Conservation (phyloP, 2,113 vertebrate species). For the Charadrius vociferus region DNA sequence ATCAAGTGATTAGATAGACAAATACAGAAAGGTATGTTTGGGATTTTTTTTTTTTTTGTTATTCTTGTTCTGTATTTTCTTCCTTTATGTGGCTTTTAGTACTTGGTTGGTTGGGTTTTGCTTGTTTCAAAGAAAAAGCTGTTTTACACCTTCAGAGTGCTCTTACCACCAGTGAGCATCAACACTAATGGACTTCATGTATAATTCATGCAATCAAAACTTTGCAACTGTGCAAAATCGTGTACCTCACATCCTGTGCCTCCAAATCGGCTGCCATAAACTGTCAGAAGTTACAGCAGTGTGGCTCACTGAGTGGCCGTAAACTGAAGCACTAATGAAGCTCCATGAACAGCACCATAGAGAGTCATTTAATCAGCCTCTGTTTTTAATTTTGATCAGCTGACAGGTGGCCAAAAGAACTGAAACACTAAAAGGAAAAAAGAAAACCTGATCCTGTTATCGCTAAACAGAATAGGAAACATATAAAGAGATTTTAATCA, state of each 20-base stretch:
- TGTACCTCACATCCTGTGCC: conserved; percentile 58
- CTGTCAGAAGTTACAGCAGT: conserved; percentile 59
- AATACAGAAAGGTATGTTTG: background rate
- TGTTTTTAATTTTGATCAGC: conserved; percentile 61
- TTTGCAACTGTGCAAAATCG: conserved; percentile 70
- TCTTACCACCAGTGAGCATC: background rate
- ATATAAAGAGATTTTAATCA: conserved; percentile 53
- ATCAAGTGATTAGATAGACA: background rate
- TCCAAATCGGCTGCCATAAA: conserved; percentile 57
- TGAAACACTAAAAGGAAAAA: background rate
- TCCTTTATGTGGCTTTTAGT: background rate
- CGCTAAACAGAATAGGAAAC: background rate
- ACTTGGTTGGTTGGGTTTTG: background rate
- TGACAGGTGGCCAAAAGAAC: conserved; percentile 67
- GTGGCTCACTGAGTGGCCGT: conserved; percentile 40
- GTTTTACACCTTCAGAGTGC: conserved; percentile 36
- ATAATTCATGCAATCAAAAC: conserved; percentile 79
- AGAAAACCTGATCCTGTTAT: background rate
- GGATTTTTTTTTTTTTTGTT: background rate
- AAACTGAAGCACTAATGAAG: conserved; percentile 71
- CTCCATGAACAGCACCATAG: conserved; percentile 62
- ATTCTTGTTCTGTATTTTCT: background rate
- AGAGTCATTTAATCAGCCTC: conserved; percentile 69
- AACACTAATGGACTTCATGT: conserved; percentile 64
- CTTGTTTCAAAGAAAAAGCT: background rate